Percentiles rank a stretch among this genome's conserved stretches.
Conservation (phyloP, 2,888 invertebrate species). For the Thalpophila matura region DNA sequence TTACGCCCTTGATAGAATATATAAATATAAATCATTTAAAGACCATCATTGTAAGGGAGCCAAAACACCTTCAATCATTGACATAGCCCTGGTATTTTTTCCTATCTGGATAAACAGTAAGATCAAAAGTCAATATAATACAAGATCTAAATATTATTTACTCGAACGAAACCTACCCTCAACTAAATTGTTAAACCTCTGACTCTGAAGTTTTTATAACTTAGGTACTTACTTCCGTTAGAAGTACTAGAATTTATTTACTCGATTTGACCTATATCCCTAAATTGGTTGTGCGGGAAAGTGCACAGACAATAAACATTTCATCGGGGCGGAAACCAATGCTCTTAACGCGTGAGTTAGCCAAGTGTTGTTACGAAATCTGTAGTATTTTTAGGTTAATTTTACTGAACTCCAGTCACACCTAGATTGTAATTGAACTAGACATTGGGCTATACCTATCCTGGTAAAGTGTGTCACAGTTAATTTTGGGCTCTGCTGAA, state of each 20-base stretch:
- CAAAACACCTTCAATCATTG: background rate
- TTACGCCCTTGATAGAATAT: too few relatives aligned
- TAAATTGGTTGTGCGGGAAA: constrained; percentile 47
- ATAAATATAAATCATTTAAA: too few relatives aligned
- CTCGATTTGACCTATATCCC: constrained; percentile 53
- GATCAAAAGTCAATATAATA: background rate
- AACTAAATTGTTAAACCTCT: background rate
- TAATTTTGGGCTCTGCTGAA: constrained; percentile 63
- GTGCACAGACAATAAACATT: constrained; percentile 62
- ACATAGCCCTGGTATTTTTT: background rate
- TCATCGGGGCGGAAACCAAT: constrained; percentile 59
- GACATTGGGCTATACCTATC: constrained; percentile 80
- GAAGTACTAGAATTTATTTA: constrained; percentile 41
- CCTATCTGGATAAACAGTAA: constrained; percentile 1
- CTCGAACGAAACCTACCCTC: background rate
- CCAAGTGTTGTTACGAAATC: constrained; percentile 53
- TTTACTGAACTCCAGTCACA: constrained; percentile 25
- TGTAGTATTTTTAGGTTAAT: constrained; percentile 30
- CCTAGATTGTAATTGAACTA: constrained; percentile 76
- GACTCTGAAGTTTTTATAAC: constrained; percentile 10
- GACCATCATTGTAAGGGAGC: too few relatives aligned
- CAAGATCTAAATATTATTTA: background rate
- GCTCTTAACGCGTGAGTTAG: constrained; percentile 41
- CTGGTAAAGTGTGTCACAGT: constrained; percentile 77
- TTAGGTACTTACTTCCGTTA: too few relatives aligned